Evolutionary conservation across 1,140 invertebrate genomes (phyloP), one percentile per base, ranked within the genome.

Genomic region (Harlomillsia oculata): DNA sequence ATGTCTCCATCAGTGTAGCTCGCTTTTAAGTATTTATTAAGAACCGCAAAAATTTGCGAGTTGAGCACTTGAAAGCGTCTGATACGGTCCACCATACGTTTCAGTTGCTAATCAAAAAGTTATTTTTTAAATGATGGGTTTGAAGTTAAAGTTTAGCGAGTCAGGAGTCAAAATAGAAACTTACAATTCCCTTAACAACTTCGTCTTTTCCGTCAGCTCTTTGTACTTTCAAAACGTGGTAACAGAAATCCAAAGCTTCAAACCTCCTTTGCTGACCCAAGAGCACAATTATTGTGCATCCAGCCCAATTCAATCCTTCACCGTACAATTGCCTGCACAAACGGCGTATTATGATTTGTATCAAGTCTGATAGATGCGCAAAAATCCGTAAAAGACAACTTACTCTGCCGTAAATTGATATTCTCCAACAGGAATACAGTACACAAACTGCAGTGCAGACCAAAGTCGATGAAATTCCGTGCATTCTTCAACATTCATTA

Each of bases 221-320:
- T 74, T 99, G 95, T 1, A 99, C 92, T 64, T 91, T 75, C 23
- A 98, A 78, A 67, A 99, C 91, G 70, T 99, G 96, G 75, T 99
- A 99, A 73, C 92, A 96, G 75, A 99, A 98, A 74, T 99, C 97
- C 25, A 99, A 78, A 11, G 94, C 92, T 71, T 99, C 96, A 75
- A 99, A 99, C 50, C 95, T 76, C 57, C 91, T 75, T 75, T 99
- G 93, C 70, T 99, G 96, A 0, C 89, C 89, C 37, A 99, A 75
- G 18, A 99, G 75, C n/a, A 92, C 84, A 54, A 99, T 93, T 78
- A 99, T 91, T n/a, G 91, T 85, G 73, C 94, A 97, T 0, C 94
- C 96, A 26, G 95, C 95, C 96, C 96, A 99, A 73, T 99, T 93
- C 0, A 99, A 76, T 13, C 96, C 95, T 76, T 99, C 97, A 14